phyloP scores from a whole-genome alignment of 1,140 invertebrate species.

The Pogonomyrmex barbatus region DNA sequence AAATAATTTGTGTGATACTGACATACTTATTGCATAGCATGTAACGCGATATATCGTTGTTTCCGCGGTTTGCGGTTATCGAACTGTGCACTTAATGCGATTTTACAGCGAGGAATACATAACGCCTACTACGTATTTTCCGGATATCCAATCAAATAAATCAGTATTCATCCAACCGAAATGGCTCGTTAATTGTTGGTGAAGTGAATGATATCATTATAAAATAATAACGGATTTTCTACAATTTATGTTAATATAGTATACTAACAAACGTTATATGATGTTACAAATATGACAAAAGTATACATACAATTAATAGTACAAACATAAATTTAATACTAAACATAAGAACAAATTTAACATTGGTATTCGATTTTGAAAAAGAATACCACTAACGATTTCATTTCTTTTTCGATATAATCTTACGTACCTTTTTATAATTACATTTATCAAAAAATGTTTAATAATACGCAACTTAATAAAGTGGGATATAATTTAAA shows the following conservation, averaged over 20 bases:
- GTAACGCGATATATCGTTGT: constrained; percentile 50
- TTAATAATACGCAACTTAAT: neutral
- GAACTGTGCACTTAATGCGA: constrained; percentile 42
- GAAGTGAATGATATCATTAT: constrained; percentile 2
- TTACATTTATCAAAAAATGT: neutral
- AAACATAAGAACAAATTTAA: neutral
- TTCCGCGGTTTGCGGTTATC: constrained; percentile 69
- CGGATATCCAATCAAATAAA: constrained; percentile 62
- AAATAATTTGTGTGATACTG: neutral
- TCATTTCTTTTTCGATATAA: neutral
- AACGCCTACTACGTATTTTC: constrained; percentile 68
- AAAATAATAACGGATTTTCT: too few species aligned
- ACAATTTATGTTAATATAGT: too few species aligned
- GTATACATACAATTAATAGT: neutral
- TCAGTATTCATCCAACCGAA: constrained; percentile 52
- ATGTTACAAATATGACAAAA: neutral
- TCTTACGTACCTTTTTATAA: neutral
- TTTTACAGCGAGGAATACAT: constrained; percentile 64
- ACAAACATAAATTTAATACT: constrained; percentile 5
- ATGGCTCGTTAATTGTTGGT: constrained; percentile 62
- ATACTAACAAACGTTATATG: neutral
- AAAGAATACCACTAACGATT: too few species aligned
- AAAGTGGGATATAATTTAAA: neutral
- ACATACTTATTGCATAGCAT: neutral
- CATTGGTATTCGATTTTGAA: neutral